Evolutionary conservation across 1,140 invertebrate species (phyloP).

Genomic region (Ctenoplectra terminalis): DNA sequence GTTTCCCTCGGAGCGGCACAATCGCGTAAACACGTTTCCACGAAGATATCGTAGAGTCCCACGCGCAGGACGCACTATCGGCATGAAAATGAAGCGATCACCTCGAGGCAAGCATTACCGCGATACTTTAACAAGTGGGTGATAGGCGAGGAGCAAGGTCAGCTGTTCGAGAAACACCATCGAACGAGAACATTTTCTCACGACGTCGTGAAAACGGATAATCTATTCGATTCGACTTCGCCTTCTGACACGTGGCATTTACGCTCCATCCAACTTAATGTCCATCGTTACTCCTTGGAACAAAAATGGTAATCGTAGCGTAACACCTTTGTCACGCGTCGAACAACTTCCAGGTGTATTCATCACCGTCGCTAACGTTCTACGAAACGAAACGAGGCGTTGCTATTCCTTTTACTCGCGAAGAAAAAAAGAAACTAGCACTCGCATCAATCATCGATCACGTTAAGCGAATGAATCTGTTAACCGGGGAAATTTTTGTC

Average conservation of each 20-base stretch:
- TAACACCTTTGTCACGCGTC: background rate
- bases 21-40: slow-evolving; percentile 2
- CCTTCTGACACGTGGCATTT: slow-evolving; percentile 1
- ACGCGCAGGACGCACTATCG: background rate
- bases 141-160: background rate
- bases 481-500: background rate
- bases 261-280: background rate
- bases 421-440: background rate
- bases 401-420: background rate
- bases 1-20: background rate
- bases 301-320: slow-evolving; percentile 3
- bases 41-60: background rate
- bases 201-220: slow-evolving; percentile 4
- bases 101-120: background rate
- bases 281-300: background rate
- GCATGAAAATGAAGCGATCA: slow-evolving; percentile 12
- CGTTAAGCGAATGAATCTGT: background rate
- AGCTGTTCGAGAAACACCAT: background rate
- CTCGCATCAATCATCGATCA: background rate
- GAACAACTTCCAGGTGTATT: background rate
- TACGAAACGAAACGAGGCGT: background rate
- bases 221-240: slow-evolving; percentile 2
- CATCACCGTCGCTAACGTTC: background rate
- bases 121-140: background rate
- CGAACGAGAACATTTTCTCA: background rate